Evolutionary conservation across 1,140 invertebrate genomes (phyloP).

Genomic region (Cydia fagiglandana): DNA sequence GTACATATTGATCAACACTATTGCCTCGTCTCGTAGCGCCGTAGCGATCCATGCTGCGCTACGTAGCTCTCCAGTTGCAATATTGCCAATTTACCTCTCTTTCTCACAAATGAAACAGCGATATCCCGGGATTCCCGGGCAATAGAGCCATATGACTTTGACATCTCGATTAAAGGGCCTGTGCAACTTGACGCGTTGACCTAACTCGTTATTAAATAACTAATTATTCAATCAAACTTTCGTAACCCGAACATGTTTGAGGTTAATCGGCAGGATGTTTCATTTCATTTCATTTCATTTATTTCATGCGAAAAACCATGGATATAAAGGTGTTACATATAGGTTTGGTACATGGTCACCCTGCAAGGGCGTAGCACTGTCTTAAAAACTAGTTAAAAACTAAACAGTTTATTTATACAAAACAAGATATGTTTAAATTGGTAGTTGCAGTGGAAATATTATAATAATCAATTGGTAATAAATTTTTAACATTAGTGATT

Average conservation of each 20-base stretch:
- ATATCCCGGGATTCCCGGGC: background rate
- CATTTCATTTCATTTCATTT: no score
- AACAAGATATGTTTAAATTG: no score
- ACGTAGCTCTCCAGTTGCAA: constrained; percentile 13
- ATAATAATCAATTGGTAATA: no score
- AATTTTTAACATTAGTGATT: no score
- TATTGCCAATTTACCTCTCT: background rate
- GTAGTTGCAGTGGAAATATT: no score
- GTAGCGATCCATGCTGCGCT: constrained; percentile 2
- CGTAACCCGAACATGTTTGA: background rate
- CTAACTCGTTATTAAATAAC: constrained; percentile 23
- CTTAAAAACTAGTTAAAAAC: no score
- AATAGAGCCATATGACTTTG: constrained; percentile 3
- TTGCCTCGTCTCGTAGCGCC: constrained; percentile 16
- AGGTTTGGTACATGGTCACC: no score
- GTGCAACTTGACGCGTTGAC: background rate
- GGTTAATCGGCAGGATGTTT: constrained; percentile 6
- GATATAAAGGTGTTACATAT: no score
- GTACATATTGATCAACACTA: constrained; percentile 26
- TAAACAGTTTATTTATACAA: no score
- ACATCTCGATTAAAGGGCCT: background rate
- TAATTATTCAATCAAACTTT: constrained; percentile 29
- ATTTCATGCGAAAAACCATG: no score
- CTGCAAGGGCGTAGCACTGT: no score
- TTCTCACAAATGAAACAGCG: background rate